Conservation (phyloP, 2,113 vertebrate species). For the Elephantulus edwardii region DNA sequence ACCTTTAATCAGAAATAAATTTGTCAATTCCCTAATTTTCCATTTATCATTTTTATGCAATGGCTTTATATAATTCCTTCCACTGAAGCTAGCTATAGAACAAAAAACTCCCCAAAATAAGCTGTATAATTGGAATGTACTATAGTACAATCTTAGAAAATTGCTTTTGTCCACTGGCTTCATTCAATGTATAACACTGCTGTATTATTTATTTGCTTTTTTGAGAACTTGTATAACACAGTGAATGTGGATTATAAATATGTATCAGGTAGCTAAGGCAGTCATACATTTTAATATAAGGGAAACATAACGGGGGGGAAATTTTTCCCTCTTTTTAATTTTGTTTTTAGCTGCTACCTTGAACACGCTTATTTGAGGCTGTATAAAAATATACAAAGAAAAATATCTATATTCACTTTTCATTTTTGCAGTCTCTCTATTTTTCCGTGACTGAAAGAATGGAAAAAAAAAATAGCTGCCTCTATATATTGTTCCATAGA, state of each 20-base stretch:
- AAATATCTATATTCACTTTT: not conserved
- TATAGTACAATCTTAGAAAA: not conserved
- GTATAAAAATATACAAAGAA: conserved; percentile 15
- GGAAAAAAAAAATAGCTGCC: conserved; percentile 13
- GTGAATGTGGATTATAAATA: conserved; percentile 36
- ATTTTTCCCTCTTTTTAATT: not conserved
- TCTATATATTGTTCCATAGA: not conserved
- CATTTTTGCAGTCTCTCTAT: not conserved
- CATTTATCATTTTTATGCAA: not conserved
- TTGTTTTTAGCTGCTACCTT: not conserved
- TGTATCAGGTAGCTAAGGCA: not conserved
- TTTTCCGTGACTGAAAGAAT: conserved; percentile 37
- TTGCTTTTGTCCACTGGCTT: conserved; percentile 35
- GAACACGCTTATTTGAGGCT: not conserved
- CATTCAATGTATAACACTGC: not conserved
- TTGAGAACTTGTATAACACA: not conserved
- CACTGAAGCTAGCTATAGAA: not conserved
- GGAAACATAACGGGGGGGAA: not conserved
- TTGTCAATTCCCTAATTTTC: not conserved
- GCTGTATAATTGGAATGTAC: not conserved
- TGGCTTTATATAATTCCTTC: not conserved
- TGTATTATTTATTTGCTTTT: conserved; percentile 20
- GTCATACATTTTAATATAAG: conserved; percentile 57
- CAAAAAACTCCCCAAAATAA: not conserved
- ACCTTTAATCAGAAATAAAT: not conserved